Evolutionary conservation across 2,113 vertebrate genomes (phyloP).

Genomic region (Passer domesticus): DNA sequence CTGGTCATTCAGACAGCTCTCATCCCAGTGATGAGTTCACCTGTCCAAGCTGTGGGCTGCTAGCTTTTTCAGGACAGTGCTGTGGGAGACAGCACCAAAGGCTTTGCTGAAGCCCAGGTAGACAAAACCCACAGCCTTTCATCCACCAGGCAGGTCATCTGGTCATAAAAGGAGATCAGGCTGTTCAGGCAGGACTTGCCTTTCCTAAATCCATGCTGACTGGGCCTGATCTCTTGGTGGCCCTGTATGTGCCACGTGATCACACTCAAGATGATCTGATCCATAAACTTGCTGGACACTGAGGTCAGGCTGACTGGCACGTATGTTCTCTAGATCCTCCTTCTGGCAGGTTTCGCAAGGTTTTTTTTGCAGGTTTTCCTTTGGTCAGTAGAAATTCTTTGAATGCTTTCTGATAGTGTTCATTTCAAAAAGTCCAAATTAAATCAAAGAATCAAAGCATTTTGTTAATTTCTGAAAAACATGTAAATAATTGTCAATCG

Average conservation of each 20-base stretch:
- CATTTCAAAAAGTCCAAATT: background rate
- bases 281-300: background rate
- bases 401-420: background rate
- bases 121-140: background rate
- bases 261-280: background rate
- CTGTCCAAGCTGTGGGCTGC: background rate
- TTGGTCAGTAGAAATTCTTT: background rate
- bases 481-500: background rate
- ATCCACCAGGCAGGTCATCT: background rate
- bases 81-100: background rate
- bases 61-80: background rate
- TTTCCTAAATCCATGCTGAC: background rate
- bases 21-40: background rate
- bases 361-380: background rate
- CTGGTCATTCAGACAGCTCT: background rate
- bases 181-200: background rate
- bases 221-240: background rate
- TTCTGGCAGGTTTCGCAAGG: background rate
- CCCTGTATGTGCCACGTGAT: no score
- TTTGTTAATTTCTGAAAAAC: background rate
- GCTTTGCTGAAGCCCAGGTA: background rate
- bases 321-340: background rate
- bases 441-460: background rate
- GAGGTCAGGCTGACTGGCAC: background rate
- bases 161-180: background rate